Base-by-base conservation (phyloP, 2,797 vertebrate species). In the Carduelis carduelis region DNA sequence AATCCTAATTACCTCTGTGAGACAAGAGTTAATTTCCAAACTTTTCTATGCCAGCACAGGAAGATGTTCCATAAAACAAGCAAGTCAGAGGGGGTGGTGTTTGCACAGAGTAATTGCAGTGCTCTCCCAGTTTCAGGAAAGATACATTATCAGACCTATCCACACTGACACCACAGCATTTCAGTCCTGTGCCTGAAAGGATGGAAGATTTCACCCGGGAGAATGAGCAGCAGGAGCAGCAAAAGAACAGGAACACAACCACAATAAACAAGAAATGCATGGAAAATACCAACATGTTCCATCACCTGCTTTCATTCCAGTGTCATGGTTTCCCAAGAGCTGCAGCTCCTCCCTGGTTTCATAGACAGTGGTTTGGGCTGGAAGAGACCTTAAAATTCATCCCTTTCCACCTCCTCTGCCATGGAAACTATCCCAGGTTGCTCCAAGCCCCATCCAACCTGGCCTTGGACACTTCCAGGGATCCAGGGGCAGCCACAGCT, bases 401-500 rank as follows among this genome's bases (percentile, higher is more conserved):
- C 11, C 7, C 4, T 26, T 64, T 50, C 12, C 16, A 37, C 6
- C 27, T 56, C 37, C 14, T 56, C 65, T 49, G 57, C 21, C 11
- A 41, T 15, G 30, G 26, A 2, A 68, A 27, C 14, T 23, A 32
- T 14, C 24, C 43, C 74, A 70, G 43, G 13, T 0, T 65, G 37
- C 6, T 72, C 44, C 84, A 87, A 72, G 15, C 50, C 9, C 30
- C 0, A 0, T 76, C 63, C 46, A 68, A 0, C 9, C 55, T 61
- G 49, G 17, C 10, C 22, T 43, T 2, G 65, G 5, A 9, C 49
- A 63, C 4, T 56, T 4, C 22, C 57, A 78, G 37, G 55, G 47
- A 75, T 49, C 35, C 82, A 65, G 69, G 53, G 46, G 7, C 22
- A 74, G 39, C 30, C 60, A 53, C 69, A 74, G 61, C 30, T 74